Base-by-base conservation (phyloP, 2,888 invertebrate genomes). In the Dascillus cervinus region DNA sequence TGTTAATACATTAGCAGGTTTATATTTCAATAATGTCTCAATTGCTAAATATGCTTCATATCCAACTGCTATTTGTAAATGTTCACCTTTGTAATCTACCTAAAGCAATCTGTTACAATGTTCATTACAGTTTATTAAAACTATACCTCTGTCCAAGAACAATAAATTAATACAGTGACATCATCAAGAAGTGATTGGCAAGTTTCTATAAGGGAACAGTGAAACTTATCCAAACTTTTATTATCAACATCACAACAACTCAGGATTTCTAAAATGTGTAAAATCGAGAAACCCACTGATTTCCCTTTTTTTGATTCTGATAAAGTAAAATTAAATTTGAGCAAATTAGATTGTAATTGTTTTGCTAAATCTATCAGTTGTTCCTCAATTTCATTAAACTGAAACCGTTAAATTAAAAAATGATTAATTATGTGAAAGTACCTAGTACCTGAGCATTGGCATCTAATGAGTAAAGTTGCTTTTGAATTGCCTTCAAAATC, bases 71-170 rank as follows among this genome's bases (percentile, higher is more conserved):
- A 37, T 39, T 44, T 64, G 64, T 4, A 64, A 44, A 5, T 41
- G 26, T 41, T 55, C 44, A 11, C 37, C 43, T 13, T 48, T 47
- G 24, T 12, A 2, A 4, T 24, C 24, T 12, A 24, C 9, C 11
- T 12, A 6, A 4, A 1, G 13, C 11, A 24, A 5, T 5, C 11
- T 21, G 17, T 4, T 6, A 17, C 17, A 17, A 17, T 6, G 4
- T 17, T 4, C 4, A 17, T 8, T 17, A 17, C 17, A 17, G 4
- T 6, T 6, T 6, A 17, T 17, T 6, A 17, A 17, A 6, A 17
- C 8, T 6, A 6, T 49, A 62, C 61, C 51, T 64, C 62, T 10
- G 58, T 59, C 64, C 64, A 64, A 24, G 44, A 30, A 41, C 55
- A 55, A 38, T 46, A 64, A 2, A 61, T 53, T 40, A 58, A 44